Conservation (phyloP, 2,888 invertebrate species). For the Crioceris asparagi region DNA sequence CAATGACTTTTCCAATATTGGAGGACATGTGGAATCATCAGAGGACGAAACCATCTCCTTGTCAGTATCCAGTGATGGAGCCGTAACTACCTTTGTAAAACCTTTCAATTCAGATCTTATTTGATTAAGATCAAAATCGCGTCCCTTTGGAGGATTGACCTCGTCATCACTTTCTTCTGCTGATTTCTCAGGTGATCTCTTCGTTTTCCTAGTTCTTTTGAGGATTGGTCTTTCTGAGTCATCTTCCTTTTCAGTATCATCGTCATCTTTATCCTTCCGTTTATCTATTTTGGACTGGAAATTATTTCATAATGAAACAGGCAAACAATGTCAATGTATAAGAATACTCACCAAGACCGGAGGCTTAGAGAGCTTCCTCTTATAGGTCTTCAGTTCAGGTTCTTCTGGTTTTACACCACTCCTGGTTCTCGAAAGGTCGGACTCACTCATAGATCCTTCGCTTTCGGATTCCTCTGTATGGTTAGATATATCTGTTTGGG, state of each 20-base stretch:
- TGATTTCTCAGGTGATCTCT: constrained; percentile 37
- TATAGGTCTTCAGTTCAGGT: constrained; percentile 26
- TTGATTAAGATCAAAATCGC: constrained; percentile 76
- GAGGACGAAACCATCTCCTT: constrained; percentile 31
- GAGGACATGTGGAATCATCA: constrained; percentile 28
- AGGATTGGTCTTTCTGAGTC: constrained; percentile 20
- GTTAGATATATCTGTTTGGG: constrained; percentile 47
- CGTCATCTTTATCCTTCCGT: constrained; percentile 37
- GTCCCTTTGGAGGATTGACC: constrained; percentile 44
- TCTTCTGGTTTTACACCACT: constrained; percentile 32
- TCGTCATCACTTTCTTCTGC: constrained; percentile 41
- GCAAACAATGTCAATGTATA: background rate
- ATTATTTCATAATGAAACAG: background rate
- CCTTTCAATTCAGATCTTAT: constrained; percentile 78
- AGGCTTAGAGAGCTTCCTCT: constrained; percentile 18
- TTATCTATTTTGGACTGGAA: constrained; percentile 28
- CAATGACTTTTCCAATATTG: constrained; percentile 22
- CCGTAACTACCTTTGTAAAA: constrained; percentile 51
- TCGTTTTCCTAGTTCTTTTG: constrained; percentile 32
- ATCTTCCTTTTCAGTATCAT: constrained; percentile 39
- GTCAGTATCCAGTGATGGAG: constrained; percentile 24
- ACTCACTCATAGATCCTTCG: constrained; percentile 36
- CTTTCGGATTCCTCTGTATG: constrained; percentile 50
- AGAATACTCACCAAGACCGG: constrained; percentile 13
- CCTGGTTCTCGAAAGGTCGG: constrained; percentile 29